Evolutionary conservation across 2,888 invertebrate species (phyloP).

Genomic region (Girardia tigrina): DNA sequence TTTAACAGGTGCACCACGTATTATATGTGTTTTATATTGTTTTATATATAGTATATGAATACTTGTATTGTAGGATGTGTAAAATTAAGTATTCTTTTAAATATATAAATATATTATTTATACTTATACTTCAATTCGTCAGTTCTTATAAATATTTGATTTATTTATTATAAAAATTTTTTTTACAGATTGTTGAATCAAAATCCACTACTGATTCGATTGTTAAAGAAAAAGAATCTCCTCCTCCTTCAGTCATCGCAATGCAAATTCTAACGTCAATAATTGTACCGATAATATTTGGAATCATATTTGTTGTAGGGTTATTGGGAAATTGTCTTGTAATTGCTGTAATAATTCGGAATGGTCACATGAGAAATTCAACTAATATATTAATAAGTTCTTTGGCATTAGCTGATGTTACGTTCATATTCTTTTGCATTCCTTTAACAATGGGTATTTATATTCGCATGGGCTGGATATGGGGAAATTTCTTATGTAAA

Average conservation of each 20-base stretch:
- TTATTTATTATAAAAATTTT: too few species aligned
- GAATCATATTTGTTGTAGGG: slow-evolving; percentile 71
- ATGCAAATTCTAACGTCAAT: slow-evolving; percentile 24
- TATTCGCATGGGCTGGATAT: slow-evolving; percentile 74
- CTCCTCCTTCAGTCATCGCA: neutral
- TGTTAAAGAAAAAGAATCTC: too few species aligned
- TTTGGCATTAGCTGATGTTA: slow-evolving; percentile 71
- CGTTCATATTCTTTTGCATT: slow-evolving; percentile 80
- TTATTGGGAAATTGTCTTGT: slow-evolving; percentile 74
- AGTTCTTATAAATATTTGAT: too few species aligned
- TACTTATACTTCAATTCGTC: too few species aligned
- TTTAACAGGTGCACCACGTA: too few species aligned
- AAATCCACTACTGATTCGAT: too few species aligned
- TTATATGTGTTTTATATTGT: too few species aligned
- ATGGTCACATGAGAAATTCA: slow-evolving; percentile 78
- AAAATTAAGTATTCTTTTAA: too few species aligned
- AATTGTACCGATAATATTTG: slow-evolving; percentile 59
- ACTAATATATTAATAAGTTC: slow-evolving; percentile 80
- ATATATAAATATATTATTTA: too few species aligned
- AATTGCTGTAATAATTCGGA: slow-evolving; percentile 70
- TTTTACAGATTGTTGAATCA: too few species aligned
- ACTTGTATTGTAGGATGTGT: too few species aligned
- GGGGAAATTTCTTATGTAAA: slow-evolving; percentile 76
- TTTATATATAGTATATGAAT: too few species aligned
- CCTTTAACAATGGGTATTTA: slow-evolving; percentile 83